phyloP scores from a whole-genome alignment of 2,797 vertebrate genomes.

The Antennarius maculatus region DNA sequence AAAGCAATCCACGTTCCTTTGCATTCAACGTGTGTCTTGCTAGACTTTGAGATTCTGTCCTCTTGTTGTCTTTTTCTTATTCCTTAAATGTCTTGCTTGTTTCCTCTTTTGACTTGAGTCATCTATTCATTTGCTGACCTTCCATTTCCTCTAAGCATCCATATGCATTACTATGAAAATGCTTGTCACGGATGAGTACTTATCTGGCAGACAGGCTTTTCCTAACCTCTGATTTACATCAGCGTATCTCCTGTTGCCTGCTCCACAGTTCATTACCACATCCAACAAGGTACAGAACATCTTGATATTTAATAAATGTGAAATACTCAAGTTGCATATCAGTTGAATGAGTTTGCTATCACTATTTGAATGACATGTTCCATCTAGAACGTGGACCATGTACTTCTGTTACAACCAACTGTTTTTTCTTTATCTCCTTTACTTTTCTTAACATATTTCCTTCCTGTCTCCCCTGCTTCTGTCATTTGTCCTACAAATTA shows the following conservation, averaged over 20 bases:
- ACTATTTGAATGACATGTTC: neutral
- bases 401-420: neutral
- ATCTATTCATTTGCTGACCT: neutral
- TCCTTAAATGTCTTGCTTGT: neutral
- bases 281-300: neutral
- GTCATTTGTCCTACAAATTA: conserved; percentile 8
- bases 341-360: conserved; percentile 2
- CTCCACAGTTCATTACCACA: too few relatives aligned
- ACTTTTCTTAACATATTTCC: neutral
- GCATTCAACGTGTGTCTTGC: neutral
- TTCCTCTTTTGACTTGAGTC: neutral
- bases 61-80: neutral
- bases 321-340: conserved; percentile 1
- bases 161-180: conserved; percentile 17
- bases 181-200: conserved; percentile 5
- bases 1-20: conserved; percentile 3
- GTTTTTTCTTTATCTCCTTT: neutral
- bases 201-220: conserved; percentile 11
- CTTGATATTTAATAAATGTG: neutral
- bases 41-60: neutral
- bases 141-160: conserved; percentile 1
- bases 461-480: neutral
- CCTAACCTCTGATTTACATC: conserved; percentile 17
- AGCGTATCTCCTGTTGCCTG: neutral
- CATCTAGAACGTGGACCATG: neutral